Evolutionary conservation across 2,797 vertebrate species (phyloP), one percentile per base, ranked within the genome.

Genomic region (Leptoclinus maculatus): DNA sequence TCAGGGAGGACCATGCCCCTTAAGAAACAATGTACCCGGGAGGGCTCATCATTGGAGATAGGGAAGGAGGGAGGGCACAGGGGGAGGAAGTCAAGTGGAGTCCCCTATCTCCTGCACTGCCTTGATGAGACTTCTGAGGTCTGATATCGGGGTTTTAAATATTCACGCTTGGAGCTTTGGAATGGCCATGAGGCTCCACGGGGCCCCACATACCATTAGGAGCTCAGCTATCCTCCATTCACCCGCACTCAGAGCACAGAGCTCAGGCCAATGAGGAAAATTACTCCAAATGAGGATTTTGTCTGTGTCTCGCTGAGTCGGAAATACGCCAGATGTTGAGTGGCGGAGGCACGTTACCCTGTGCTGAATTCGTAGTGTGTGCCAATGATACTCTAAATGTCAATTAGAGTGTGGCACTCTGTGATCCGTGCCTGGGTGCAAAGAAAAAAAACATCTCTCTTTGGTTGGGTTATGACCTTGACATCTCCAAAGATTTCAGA

Each of bases 1-100:
- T 92, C 90, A 85, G 89, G 63, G 68, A 88, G 74, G 83, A 82
- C 88, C 80, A 81, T 86, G 89, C 83, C 89, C 93, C 88, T 88
- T 76, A 79, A 87, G 87, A 92, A 85, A 89, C 87, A 87, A 83
- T 76, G 78, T 84, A 78, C 83, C 88, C 87, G 76, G 32, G 76
- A 74, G 85, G 78, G 76, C 76, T 89, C 83, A 77, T 91, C 81
- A 75, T 32, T 27, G 70, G 74, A 87, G 80, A 90, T 89, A 86
- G 3, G 27, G 73, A 71, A 62, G 53, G 23, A 45, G 72, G 71
- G 51, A 23, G 54, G 74, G 72, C 25, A 71, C 75, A 36, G 51
- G 29, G 71, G 69, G 81, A 60, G 67, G 12, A 51, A 83, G 79
- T 83, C 68, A 79, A 81, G 82, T 29, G 76, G 67, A 83, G 69